These are phyloP conservation scores for Aspiorhynchus laticeps DNA, from an alignment of 2,113 vertebrate genomes.

Conservation along the genomic window DNA sequence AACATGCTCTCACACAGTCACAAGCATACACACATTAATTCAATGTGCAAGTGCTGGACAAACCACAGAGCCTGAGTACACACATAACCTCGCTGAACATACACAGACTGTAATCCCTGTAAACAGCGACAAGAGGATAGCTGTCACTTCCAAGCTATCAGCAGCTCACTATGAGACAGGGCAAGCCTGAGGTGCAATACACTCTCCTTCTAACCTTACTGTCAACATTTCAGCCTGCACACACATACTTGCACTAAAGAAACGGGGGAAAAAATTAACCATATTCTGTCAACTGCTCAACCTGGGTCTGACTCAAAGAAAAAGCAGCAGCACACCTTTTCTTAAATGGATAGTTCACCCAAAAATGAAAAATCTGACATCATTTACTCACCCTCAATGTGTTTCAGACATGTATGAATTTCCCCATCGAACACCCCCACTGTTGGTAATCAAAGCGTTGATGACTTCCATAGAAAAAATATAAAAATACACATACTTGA, in stretches of 20 bases:
- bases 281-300: not conserved
- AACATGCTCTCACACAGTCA: not conserved
- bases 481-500: constrained; percentile 28
- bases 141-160: constrained; percentile 32
- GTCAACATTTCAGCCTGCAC: constrained; percentile 20
- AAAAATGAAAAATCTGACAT: not conserved
- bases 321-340: not conserved
- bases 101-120: constrained; percentile 32
- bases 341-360: not conserved
- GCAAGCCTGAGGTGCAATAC: constrained; percentile 32
- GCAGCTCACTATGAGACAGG: constrained; percentile 29
- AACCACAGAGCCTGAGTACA: constrained; percentile 23
- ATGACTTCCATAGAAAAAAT: not conserved
- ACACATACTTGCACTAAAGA: not conserved
- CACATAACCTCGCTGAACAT: constrained; percentile 14
- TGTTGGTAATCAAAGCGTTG: no score
- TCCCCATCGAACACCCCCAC: not conserved
- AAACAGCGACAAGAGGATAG: constrained; percentile 38
- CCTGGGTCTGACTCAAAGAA: not conserved
- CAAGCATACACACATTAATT: not conserved
- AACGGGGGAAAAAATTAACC: not conserved
- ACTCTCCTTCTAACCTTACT: constrained; percentile 24
- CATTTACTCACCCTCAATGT: not conserved
- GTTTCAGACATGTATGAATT: not conserved
- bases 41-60: not conserved